These are phyloP conservation scores for Leucophenga maculata DNA, from an alignment of 2,888 invertebrate genomes.

Conservation along the genomic window DNA sequence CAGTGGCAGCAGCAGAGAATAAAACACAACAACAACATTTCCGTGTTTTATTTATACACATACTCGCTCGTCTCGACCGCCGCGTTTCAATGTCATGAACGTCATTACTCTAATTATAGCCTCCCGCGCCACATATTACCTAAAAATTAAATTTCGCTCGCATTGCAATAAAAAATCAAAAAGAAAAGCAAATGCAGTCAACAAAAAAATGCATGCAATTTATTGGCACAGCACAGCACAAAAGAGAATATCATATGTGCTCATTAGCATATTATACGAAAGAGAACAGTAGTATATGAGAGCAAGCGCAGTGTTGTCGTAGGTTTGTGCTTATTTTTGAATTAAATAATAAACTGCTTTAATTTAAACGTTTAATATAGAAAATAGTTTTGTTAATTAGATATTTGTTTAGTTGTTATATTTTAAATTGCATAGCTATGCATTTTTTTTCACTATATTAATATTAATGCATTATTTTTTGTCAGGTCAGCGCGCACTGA, in stretches of 20 bases:
- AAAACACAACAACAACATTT: slow-evolving; percentile 39
- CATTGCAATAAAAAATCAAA: not conserved
- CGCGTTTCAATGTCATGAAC: slow-evolving; percentile 55
- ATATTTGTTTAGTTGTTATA: no score
- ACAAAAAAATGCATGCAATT: slow-evolving; percentile 38
- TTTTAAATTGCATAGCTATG: no score
- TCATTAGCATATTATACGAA: not conserved
- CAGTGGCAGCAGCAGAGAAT: not conserved
- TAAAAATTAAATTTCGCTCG: not conserved
- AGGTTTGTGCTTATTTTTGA: not conserved
- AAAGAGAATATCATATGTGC: not conserved
- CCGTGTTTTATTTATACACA: slow-evolving; percentile 55
- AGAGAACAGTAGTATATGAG: not conserved
- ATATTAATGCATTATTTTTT: no score
- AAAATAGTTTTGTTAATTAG: no score
- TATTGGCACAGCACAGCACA: slow-evolving; percentile 20
- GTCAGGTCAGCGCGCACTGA: no score
- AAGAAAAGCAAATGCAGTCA: not conserved
- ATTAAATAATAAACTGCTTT: not conserved
- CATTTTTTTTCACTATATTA: no score
- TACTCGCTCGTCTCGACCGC: slow-evolving; percentile 23
- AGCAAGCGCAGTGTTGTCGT: not conserved
- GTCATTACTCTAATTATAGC: slow-evolving; percentile 42
- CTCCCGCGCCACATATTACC: not conserved
- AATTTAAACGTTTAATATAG: no score